Percentiles rank a stretch among this genome's conserved stretches.
Conservation (phyloP, 2,113 vertebrate genomes). For the Cairina moschata region DNA sequence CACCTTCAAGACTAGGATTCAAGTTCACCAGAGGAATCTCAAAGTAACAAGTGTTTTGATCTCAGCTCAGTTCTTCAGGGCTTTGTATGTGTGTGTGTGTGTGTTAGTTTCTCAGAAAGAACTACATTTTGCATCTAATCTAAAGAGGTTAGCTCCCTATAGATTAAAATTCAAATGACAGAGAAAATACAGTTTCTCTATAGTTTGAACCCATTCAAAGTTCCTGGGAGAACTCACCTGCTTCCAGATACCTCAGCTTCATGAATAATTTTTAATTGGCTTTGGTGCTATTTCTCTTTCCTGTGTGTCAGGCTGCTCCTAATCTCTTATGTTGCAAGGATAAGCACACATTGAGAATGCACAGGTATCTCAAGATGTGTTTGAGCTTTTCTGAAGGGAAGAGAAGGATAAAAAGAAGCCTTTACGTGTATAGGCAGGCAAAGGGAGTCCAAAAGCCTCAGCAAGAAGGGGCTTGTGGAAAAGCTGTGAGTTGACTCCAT, state of each 20-base stretch:
- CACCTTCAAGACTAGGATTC: conserved; percentile 76
- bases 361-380: not conserved
- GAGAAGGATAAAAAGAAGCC: not conserved
- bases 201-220: not conserved
- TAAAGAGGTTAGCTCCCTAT: conserved; percentile 47
- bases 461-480: not conserved
- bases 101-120: conserved; percentile 8
- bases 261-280: not conserved
- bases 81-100: not conserved
- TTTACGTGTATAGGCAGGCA: not conserved
- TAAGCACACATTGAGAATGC: not conserved
- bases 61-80: conserved; percentile 35
- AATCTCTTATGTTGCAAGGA: not conserved
- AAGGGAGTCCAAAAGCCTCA: not conserved
- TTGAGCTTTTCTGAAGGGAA: not conserved
- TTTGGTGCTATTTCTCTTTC: not conserved
- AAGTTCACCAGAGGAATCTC: conserved; percentile 72
- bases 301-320: not conserved
- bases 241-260: not conserved
- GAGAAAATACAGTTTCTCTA: not conserved
- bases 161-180: conserved; percentile 24
- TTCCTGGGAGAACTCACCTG: conserved; percentile 6
- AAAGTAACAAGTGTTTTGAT: conserved; percentile 54
- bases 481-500: not conserved
- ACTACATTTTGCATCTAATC: conserved; percentile 58